Evolutionary conservation across 2,797 vertebrate species (phyloP).

Genomic region (Helicolenus hilgendorfi): DNA sequence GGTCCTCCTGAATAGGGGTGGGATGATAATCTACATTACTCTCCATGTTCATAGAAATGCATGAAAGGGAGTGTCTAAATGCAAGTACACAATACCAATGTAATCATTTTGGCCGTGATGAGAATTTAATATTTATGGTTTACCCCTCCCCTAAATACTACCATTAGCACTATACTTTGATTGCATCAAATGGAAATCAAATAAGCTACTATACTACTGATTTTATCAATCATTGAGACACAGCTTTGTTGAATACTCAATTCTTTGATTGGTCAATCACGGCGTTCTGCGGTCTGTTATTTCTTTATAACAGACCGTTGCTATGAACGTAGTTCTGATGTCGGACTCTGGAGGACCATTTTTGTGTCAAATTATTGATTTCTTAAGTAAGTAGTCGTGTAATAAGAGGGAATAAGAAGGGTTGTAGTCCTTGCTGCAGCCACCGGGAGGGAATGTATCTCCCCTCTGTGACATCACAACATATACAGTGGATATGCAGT

Average conservation of each 20-base stretch:
- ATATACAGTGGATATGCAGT: neutral
- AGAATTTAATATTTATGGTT: neutral
- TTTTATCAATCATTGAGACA: neutral
- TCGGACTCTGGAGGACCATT: no score
- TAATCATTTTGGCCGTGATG: neutral
- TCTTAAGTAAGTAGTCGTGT: no score
- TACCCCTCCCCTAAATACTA: neutral
- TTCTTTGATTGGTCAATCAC: no score
- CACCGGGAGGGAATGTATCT: no score
- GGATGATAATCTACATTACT: conserved; percentile 16
- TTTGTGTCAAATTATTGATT: no score
- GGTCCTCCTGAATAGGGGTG: neutral
- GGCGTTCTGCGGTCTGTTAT: no score
- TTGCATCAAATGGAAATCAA: neutral
- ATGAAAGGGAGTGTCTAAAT: neutral
- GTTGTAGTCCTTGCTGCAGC: no score
- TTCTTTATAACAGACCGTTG: no score
- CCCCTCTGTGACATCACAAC: no score
- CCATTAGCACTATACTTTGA: neutral
- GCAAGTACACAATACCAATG: neutral
- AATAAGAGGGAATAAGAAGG: no score
- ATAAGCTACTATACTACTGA: neutral
- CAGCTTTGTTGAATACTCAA: no score
- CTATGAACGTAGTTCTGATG: no score
- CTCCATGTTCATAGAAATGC: neutral